Conservation (phyloP, 2,113 vertebrate genomes). For the Crotalus tigris region DNA sequence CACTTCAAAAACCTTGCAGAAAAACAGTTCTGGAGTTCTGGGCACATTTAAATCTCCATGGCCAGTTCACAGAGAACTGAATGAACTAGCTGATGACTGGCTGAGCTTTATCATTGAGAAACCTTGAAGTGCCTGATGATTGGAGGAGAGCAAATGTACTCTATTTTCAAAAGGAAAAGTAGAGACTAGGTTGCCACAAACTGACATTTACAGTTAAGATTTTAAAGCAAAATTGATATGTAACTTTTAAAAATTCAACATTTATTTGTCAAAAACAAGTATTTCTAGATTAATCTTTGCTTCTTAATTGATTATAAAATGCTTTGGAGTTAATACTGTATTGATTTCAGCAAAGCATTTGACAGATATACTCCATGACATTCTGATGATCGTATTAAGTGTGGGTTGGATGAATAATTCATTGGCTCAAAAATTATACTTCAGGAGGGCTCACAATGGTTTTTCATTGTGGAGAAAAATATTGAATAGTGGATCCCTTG, state of each 20-base stretch:
- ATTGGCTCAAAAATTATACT: too few relatives aligned
- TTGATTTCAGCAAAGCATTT: not conserved
- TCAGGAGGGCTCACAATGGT: not conserved
- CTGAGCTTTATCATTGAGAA: not conserved
- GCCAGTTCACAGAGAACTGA: not conserved
- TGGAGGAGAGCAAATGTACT: not conserved
- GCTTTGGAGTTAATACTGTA: not conserved
- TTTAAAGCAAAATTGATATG: not conserved
- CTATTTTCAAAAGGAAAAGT: not conserved
- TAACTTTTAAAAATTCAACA: not conserved
- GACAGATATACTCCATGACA: not conserved
- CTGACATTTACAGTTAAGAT: not conserved
- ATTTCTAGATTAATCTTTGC: not conserved
- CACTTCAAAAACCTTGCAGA: not conserved
- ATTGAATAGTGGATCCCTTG: not conserved
- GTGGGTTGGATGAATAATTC: too few relatives aligned
- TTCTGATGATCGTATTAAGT: not conserved
- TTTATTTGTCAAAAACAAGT: not conserved
- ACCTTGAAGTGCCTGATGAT: not conserved
- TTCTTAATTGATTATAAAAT: not conserved
- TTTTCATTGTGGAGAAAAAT: not conserved
- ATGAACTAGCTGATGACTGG: not conserved
- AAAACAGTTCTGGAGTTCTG: not conserved
- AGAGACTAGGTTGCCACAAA: not conserved
- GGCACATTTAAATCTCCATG: not conserved